These are phyloP conservation scores for Clarias macrocephalus DNA, from an alignment of 2,113 vertebrate genomes.

Conservation along the genomic window DNA sequence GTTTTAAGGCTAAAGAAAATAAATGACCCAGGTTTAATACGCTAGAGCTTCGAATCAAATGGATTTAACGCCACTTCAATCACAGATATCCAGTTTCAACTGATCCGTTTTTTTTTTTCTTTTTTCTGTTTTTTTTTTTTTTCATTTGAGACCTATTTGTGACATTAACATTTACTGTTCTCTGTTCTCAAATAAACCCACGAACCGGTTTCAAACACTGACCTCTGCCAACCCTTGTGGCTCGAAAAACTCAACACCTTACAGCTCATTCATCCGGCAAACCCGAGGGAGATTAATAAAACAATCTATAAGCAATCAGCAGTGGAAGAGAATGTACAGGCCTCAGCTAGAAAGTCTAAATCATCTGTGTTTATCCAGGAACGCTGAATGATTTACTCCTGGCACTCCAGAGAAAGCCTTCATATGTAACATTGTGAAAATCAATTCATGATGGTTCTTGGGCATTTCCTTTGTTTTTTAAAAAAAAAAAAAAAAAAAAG, in stretches of 20 bases:
- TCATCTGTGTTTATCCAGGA: constrained; percentile 53
- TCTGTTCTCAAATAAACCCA: background rate
- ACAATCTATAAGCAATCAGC: constrained; percentile 9
- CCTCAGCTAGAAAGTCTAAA: constrained; percentile 38
- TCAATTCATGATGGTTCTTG: background rate
- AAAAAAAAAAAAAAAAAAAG: too few species aligned
- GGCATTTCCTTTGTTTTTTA: background rate
- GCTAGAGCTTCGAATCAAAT: background rate
- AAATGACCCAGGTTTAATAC: too few species aligned
- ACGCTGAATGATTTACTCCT: constrained; percentile 1
- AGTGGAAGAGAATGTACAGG: constrained; percentile 20
- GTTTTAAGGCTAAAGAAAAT: background rate
- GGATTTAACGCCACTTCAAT: background rate
- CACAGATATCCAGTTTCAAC: background rate
- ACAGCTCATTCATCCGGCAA: constrained; percentile 23
- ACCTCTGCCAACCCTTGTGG: constrained; percentile 1
- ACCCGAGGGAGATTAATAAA: constrained; percentile 14
- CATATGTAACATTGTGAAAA: constrained; percentile 19
- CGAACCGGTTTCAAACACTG: background rate
- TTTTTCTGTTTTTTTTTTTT: background rate
- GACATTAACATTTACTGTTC: background rate
- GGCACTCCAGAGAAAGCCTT: constrained; percentile 15
- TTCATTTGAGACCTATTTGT: background rate
- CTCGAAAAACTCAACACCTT: constrained; percentile 5
- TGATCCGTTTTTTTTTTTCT: background rate